A percentile compares a stretch with the other conserved stretches of the same genome.
Conservation (phyloP, 2,113 vertebrate species). For the Paraplagusia blochii region DNA sequence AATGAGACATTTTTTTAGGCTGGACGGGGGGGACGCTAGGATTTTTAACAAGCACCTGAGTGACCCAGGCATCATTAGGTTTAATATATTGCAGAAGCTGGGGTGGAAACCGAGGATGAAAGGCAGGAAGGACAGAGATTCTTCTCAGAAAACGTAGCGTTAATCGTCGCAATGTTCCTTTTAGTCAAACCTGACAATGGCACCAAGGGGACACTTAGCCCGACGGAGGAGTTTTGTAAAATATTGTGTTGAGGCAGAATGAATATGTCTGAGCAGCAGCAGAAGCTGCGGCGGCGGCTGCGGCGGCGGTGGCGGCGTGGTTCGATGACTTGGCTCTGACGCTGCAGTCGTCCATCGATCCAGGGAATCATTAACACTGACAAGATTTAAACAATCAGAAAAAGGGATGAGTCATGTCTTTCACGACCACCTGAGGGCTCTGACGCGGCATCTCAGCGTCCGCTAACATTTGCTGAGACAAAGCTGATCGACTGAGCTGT, state of each 20-base stretch:
- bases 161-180: constrained; percentile 9
- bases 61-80: constrained; percentile 10
- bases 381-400: too few species aligned
- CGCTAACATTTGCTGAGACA: too few species aligned
- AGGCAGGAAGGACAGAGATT: constrained; percentile 14
- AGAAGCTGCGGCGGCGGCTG: too few species aligned
- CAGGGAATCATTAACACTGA: too few species aligned
- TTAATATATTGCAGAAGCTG: not conserved
- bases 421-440: too few species aligned
- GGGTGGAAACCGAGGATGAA: constrained; percentile 8
- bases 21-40: not conserved
- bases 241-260: not conserved
- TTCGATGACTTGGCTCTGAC: too few species aligned
- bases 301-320: too few species aligned
- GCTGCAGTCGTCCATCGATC: too few species aligned
- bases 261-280: not conserved
- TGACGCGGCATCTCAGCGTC: too few species aligned
- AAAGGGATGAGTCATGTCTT: too few species aligned
- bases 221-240: constrained; percentile 12
- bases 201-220: constrained; percentile 10
- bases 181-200: constrained; percentile 5
- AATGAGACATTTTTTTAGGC: not conserved
- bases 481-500: too few species aligned
- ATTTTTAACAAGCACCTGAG: not conserved
- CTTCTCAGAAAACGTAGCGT: constrained; percentile 2